Base-by-base conservation (phyloP, 2,797 vertebrate species). In the Manis pentadactyla region DNA sequence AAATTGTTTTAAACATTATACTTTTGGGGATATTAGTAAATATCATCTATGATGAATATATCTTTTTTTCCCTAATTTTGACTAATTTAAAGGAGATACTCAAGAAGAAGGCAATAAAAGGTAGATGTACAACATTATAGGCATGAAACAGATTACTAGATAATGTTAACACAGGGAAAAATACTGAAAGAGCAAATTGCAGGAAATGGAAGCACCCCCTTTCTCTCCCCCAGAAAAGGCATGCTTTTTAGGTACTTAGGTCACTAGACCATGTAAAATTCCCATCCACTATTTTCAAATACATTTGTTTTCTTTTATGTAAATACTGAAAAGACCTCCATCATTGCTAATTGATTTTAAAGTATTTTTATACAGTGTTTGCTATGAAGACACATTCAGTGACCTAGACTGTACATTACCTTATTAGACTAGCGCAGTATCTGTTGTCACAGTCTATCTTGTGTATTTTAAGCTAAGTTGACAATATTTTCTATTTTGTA, bases 381-480 rank as follows among this genome's bases (percentile, higher is more conserved):
- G 73, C 81, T 87, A 81, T 71, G 25, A 97, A 96, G 46, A 92
- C 85, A n/a, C 25, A 37, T 51, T 90, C 12, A 91, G 59, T 87
- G 55, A 9, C 94, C 86, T 88, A 96, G 59, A 81, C 87, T 12
- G 9, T 42, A 39, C 5, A 63, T 66, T 7, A 21, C 6, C 12
- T 71, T 34, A 29, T 2, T 71, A 90, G 49, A 25, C 34, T 11
- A 23, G 74, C 14, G 73, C 49, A 95, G 42, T 42, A 86, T 94
- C 71, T 93, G 77, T 90, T 92, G 75, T 14, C 42, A 66, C 68
- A 63, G 37, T 95, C 29, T 95, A 3, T 51, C 18, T 18, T 87
- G 10, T 10, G n/a, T 19, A 39, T 23, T 69, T 66, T 59, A 11
- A 89, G 29, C 81, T 63, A 46, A 46, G 42, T 5, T 46, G 42